These are phyloP conservation scores for Drosophila sproati DNA, from an alignment of 1,140 invertebrate species.

Conservation along the genomic window DNA sequence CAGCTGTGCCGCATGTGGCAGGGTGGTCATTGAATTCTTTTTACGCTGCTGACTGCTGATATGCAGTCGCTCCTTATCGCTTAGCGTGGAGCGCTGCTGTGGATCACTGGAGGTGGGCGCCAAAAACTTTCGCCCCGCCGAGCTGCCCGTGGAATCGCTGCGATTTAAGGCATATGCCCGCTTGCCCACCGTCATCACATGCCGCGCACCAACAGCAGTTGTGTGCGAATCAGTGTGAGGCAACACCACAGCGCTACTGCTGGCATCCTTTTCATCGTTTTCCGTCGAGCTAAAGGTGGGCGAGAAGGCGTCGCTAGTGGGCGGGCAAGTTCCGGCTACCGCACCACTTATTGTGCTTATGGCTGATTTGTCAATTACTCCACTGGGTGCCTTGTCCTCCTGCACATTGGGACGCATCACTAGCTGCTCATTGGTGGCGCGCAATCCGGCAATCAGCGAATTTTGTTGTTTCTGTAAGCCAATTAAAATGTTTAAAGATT, in stretches of 20 bases:
- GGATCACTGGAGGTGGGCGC: slow-evolving; percentile 95
- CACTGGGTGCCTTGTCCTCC: slow-evolving; percentile 85
- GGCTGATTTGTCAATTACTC: slow-evolving; percentile 63
- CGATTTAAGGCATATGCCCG: slow-evolving; percentile 86
- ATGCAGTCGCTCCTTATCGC: slow-evolving; percentile 87
- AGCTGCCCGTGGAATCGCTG: slow-evolving; percentile 93
- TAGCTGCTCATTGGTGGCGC: slow-evolving; percentile 93
- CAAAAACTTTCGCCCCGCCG: slow-evolving; percentile 92
- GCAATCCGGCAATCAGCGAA: slow-evolving; percentile 94
- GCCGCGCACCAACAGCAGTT: slow-evolving; percentile 12
- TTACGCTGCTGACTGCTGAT: slow-evolving; percentile 78
- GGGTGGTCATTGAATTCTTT: slow-evolving; percentile 79
- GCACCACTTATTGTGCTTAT: slow-evolving; percentile 77
- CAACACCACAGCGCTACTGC: slow-evolving; percentile 84
- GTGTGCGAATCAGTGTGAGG: slow-evolving; percentile 31
- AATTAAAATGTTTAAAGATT: too few relatives aligned
- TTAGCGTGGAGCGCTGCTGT: slow-evolving; percentile 86
- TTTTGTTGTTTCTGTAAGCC: slow-evolving; percentile 94
- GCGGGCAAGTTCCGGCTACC: slow-evolving; percentile 72
- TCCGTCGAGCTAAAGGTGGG: slow-evolving; percentile 80
- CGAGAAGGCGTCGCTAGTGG: slow-evolving; percentile 80
- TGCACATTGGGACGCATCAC: slow-evolving; percentile 86
- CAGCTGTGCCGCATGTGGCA: slow-evolving; percentile 58
- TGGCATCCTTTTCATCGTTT: slow-evolving; percentile 78
- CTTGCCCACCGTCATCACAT: slow-evolving; percentile 77